Base-by-base conservation (phyloP, 2,888 invertebrate species). In the Sepioteuthis lessoniana region DNA sequence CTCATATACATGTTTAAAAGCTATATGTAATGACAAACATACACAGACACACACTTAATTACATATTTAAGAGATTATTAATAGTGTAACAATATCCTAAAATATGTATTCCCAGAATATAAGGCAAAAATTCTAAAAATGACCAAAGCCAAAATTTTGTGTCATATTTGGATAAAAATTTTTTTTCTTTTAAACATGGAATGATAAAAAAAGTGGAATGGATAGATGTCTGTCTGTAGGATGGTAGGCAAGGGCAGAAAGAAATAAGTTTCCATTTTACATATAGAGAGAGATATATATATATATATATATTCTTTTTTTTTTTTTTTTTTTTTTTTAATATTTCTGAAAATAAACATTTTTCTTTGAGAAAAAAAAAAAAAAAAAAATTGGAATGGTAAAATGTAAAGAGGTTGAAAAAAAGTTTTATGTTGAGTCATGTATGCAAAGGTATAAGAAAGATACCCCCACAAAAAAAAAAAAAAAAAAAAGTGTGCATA, bases 311-410 rank as follows among this genome's bases (percentile, higher is more conserved):
- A 1, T 76, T 76, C n/a, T n/a, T n/a, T n/a, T 76, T n/a, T 16
- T 35, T 55, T 76, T 76, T 76, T n/a, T n/a, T 76, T 76, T 76
- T n/a, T n/a, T n/a, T 76, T n/a, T 16, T 35, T 55, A 19, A 21
- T 50, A 19, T 19, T 76, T 76, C n/a, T 0, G 76, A 76, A 76
- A 76, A 60, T 31, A 60, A 76, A 76, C n/a, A n/a, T 76, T 76
- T 76, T 76, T 76, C 35, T 35, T 35, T n/a, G 4, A n/a, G n/a
- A n/a, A n/a, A n/a, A n/a, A n/a, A n/a, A n/a, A n/a, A 76, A 76
- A n/a, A n/a, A n/a, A n/a, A n/a, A n/a, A n/a, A 76, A 76, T 35
- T 76, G 76, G 76, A 76, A 76, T 76, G 76, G 76, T 76, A 76
- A 19, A 76, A 76, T 76, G 55, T 55, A 55, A 55, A 55, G 55